A percentile compares a stretch with the other conserved stretches of the same genome.
Conservation (phyloP, 1,140 invertebrate genomes). For the Chionoecetes opilio region DNA sequence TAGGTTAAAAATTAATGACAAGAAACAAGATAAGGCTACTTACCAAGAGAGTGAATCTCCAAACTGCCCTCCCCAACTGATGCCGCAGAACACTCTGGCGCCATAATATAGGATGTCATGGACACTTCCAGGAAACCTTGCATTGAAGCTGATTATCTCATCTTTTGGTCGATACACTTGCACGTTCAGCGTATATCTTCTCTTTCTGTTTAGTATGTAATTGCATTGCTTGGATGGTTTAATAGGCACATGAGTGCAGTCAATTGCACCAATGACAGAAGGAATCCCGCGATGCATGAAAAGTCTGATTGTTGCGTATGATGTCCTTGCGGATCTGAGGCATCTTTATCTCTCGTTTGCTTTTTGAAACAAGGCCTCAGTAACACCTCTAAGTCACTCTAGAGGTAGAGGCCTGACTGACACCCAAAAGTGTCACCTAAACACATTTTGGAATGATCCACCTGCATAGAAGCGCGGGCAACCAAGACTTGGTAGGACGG, state of each 20-base stretch:
- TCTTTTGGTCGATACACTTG: constrained; percentile 50
- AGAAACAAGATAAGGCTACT: background rate
- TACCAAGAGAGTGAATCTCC: constrained; percentile 4
- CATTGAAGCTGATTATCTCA: background rate
- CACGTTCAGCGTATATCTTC: constrained; percentile 3
- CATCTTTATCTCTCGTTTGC: constrained; percentile 55
- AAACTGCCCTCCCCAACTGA: background rate
- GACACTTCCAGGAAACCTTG: constrained; percentile 44
- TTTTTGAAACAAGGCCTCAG: background rate
- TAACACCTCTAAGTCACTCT: background rate
- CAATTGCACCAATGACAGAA: constrained; percentile 39
- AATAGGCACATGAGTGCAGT: constrained; percentile 53
- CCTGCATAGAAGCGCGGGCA: constrained; percentile 16
- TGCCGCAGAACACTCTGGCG: background rate
- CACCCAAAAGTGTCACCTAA: background rate
- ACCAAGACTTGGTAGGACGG: background rate
- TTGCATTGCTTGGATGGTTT: background rate
- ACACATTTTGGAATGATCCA: constrained; percentile 13
- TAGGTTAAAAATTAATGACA: too few species aligned
- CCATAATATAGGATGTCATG: constrained; percentile 62
- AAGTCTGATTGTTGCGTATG: background rate
- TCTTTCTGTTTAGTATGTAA: background rate
- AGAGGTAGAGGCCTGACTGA: constrained; percentile 5
- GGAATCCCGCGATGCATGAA: background rate
- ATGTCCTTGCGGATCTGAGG: background rate